Evolutionary conservation across 2,113 vertebrate species (phyloP), one percentile per base, ranked within the genome.

Genomic region (Caranx ignobilis): DNA sequence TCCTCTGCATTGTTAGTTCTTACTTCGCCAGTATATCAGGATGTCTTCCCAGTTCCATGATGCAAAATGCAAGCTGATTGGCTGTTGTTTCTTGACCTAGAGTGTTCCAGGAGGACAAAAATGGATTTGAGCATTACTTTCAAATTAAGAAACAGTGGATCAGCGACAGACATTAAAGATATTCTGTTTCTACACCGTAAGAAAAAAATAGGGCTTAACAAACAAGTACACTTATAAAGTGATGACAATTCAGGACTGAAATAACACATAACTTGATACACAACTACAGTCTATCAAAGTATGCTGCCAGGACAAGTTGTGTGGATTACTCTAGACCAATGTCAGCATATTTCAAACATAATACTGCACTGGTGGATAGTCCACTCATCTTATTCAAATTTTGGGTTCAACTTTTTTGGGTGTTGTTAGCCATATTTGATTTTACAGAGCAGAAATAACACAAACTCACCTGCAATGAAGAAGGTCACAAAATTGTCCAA

Each of bases 401-500:
- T 48, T 41, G 35, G 35, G 35, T 37, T 7, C 4, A 37, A 37
- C 4, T 1, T 47, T 15, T 26, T 26, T 26, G 26, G 13, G 5
- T 7, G 35, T 45, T 45, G 48, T 50, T 19, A 50, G 10, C 6
- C 10, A 11, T 54, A n/a, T 9, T n/a, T 52, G 11, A 3, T 21
- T 18, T 9, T n/a, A 19, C 63, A 34, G 15, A 55, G 13, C 8
- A 81, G 8, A 0, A 26, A 62, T 12, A 52, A 35, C 18, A 4
- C 11, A 50, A 0, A 94, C 96, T 63, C 50, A 97, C 98, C 98
- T 0, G 96, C 97, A 39, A 98, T 94, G 89, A 99, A 97, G 91
- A 98, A 98, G 10, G 97, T 97, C 61, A 99, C 88, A 3, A 98
- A 97, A 57, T 98, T 99, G 91, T 99, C 98, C 91, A 98, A 43